Evolutionary conservation across 2,888 invertebrate species (phyloP), one percentile per base, ranked within the genome.

Genomic region (Idaea biselata): DNA sequence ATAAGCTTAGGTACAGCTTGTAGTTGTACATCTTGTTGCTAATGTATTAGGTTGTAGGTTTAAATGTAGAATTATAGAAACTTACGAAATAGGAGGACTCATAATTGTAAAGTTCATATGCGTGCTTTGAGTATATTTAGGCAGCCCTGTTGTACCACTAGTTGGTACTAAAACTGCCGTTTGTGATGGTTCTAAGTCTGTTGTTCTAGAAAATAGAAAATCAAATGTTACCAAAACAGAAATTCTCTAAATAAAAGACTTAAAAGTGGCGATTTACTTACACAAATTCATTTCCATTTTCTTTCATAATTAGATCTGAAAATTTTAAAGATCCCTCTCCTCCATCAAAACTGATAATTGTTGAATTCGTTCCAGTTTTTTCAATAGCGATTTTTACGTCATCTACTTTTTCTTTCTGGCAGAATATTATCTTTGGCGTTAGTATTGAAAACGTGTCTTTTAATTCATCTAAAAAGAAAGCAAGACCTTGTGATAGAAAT

Each of bases 371-470:
- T 0, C 74, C 70, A 7, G 75, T 53, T 6, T 68, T 65, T 11
- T 75, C 74, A 0, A 86, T 60, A 0, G 81, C 80, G 6, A 74
- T 55, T 61, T 76, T 72, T 0, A 84, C 73, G 0, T 72, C 74
- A 0, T 64, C 58, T 0, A 77, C 75, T 32, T 76, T 82, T 16
- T 77, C 77, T 58, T 73, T 78, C 59, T 84, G 82, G 58, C 86
- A 84, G 69, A 85, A 81, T 33, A 86, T 71, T 18, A 83, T 66
- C 60, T 80, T 82, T 0, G 85, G 84, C n/a, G 64, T 71, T 44
- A 74, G 68, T 6, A 72, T 68, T 6, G 66, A 70, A 53, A 85
- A 80, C 2, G 75, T 72, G 0, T 70, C 64, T 60, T 71, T 67
- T 0, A 85, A 72, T 67, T 86, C 84, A 58, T 60, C 86, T 84